phyloP scores from a whole-genome alignment of 2,888 invertebrate genomes.

The Leucoptera coffeella region DNA sequence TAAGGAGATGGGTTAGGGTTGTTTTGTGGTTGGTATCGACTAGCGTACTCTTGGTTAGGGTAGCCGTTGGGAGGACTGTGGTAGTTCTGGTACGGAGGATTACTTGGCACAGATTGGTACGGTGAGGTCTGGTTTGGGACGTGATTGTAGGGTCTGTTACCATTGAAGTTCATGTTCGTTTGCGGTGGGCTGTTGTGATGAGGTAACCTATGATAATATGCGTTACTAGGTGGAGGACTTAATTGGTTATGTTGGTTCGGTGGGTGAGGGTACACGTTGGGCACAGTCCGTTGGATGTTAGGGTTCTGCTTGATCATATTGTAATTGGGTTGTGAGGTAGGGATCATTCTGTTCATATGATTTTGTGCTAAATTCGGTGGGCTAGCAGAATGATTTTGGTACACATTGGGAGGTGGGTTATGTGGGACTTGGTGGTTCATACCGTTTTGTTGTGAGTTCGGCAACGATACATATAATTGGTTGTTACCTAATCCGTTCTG shows the following conservation, averaged over 20 bases:
- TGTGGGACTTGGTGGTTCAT: slow-evolving; percentile 32
- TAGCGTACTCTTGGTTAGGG: slow-evolving; percentile 40
- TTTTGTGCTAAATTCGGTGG: slow-evolving; percentile 39
- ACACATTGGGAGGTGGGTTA: slow-evolving; percentile 29
- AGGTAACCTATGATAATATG: slow-evolving; percentile 34
- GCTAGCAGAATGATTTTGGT: slow-evolving; percentile 23
- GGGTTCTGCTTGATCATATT: slow-evolving; percentile 21
- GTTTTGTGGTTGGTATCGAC: slow-evolving; percentile 36
- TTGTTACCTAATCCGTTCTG: slow-evolving; percentile 15
- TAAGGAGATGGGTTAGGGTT: slow-evolving; percentile 40
- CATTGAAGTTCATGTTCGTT: slow-evolving; percentile 15
- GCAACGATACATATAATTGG: slow-evolving; percentile 32
- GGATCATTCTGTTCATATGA: slow-evolving; percentile 32
- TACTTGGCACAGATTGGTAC: slow-evolving; percentile 43
- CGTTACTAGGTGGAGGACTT: slow-evolving; percentile 29
- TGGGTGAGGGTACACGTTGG: slow-evolving; percentile 31
- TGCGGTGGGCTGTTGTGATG: slow-evolving; percentile 16
- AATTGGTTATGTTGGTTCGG: slow-evolving; percentile 25
- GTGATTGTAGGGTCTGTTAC: slow-evolving; percentile 20
- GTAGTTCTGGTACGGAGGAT: slow-evolving; percentile 39
- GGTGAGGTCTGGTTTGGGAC: slow-evolving; percentile 16
- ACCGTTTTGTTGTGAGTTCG: slow-evolving; percentile 18
- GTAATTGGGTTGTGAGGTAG: slow-evolving; percentile 20
- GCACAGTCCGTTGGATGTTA: slow-evolving; percentile 22
- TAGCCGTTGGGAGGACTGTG: slow-evolving; percentile 47